These are phyloP conservation scores for Prinia subflava DNA, from an alignment of 2,113 vertebrate genomes.

Conservation along the genomic window DNA sequence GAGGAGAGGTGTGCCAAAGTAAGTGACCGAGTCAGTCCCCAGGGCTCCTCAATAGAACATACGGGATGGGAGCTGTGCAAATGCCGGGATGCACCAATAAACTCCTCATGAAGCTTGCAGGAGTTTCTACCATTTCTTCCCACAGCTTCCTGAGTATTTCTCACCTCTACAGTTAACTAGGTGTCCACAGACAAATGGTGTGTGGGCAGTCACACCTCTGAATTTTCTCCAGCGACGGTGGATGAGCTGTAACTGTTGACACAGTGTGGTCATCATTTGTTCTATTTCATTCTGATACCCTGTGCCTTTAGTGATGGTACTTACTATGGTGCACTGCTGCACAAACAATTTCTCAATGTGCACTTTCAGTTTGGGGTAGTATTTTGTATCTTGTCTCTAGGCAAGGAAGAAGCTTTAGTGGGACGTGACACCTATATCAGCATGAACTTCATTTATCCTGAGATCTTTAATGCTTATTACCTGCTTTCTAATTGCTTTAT, in stretches of 20 bases:
- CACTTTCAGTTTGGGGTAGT: background rate
- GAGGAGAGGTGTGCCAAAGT: conserved; percentile 58
- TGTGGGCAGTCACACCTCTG: fast-evolving
- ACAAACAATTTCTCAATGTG: background rate
- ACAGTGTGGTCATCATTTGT: fast-evolving
- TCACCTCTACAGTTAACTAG: background rate
- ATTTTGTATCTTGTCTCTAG: background rate
- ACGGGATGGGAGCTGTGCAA: background rate
- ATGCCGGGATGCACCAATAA: background rate
- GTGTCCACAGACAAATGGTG: fast-evolving
- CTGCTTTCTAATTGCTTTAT: background rate
- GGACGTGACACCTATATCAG: background rate
- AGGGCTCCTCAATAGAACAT: background rate
- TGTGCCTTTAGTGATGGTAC: background rate
- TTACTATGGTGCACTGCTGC: background rate
- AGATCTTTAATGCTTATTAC: background rate
- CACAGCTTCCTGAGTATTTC: background rate
- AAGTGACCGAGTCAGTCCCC: background rate
- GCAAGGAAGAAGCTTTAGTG: background rate
- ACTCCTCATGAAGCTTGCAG: background rate
- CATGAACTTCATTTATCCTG: background rate
- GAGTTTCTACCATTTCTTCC: background rate
- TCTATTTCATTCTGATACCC: background rate
- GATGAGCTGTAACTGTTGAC: background rate
- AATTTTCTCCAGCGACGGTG: background rate